Base-by-base conservation (phyloP, 1,140 invertebrate genomes). In the Drosophila simulans region DNA sequence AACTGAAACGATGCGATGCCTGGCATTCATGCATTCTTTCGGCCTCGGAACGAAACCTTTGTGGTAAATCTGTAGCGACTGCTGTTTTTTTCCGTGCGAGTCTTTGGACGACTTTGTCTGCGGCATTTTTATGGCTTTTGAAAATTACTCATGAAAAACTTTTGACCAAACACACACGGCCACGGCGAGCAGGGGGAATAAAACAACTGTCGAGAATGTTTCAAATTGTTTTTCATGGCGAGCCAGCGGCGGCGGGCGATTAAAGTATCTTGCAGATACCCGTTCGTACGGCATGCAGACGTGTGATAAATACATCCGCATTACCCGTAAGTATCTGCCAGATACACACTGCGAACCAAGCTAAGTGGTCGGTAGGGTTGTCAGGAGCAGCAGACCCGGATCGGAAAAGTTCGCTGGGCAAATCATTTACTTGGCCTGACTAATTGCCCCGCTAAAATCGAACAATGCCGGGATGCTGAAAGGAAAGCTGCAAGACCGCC, bases 271-370 rank as follows among this genome's bases (percentile, higher is more conserved):
- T 45, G 60, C 75, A 83, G 83, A 85, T 88, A 77, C 69, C 73
- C 48, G 12, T 43, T 57, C 37, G 70, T 45, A 25, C 52, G 35
- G 74, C 62, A 54, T 60, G 74, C 82, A 83, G 82, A 82, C 84
- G 83, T 88, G 84, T 83, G 84, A 86, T 86, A 86, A 86, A 88
- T 86, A 82, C 83, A 88, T 86, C 83, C 83, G 83, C 83, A 86
- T 86, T 88, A 83, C 75, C 62, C 70, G 60, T 77, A 70, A 71
- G 65, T 88, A 86, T 82, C 82, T 88, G 83, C 79, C 77, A 85
- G 83, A 88, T 78, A 82, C 82, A 64, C 80, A 71, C 74, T 45
- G 59, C 69, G 84, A 88, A 82, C 64, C 68, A 65, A 59, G 70
- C 83, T 72, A 52, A 40, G 52, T n/a, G 4, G 12, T 5, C 22